Evolutionary conservation across 2,113 vertebrate species (phyloP).

Genomic region (Nothoprocta perdicaria): DNA sequence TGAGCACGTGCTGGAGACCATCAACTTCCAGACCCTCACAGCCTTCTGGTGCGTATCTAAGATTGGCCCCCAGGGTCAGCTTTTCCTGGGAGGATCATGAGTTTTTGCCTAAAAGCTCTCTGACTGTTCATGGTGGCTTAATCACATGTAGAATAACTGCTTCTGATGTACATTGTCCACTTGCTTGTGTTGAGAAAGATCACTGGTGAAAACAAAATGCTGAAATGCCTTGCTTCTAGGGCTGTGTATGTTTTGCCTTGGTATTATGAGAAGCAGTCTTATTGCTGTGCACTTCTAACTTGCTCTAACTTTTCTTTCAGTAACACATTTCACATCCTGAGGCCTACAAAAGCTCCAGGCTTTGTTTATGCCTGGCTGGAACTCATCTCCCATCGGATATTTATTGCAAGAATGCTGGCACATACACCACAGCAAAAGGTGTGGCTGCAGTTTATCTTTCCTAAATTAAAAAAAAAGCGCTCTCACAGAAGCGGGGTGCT

Average conservation of each 20-base stretch:
- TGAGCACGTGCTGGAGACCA: constrained; percentile 97
- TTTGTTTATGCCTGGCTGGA: constrained; percentile 99
- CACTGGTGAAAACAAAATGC: constrained; percentile 25
- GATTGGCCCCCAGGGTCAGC: neutral
- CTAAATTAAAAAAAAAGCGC: constrained; percentile 44
- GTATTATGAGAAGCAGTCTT: neutral
- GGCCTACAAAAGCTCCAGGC: constrained; percentile 98
- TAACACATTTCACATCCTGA: constrained; percentile 99
- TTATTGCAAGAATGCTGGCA: constrained; percentile 98
- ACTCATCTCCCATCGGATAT: constrained; percentile 98
- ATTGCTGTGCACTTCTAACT: constrained; percentile 49
- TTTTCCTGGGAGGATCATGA: neutral
- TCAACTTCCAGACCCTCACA: constrained; percentile 99
- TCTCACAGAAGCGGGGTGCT: constrained; percentile 8
- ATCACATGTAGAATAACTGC: neutral
- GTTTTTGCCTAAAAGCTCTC: neutral
- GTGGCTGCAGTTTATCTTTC: constrained; percentile 82
- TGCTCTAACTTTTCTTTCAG: constrained; percentile 81
- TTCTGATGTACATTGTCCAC: constrained; percentile 1
- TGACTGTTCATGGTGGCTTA: constrained; percentile 21
- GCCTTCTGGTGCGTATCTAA: constrained; percentile 90
- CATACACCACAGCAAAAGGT: constrained; percentile 99
- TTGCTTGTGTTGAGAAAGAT: constrained; percentile 10
- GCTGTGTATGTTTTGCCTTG: constrained; percentile 11
- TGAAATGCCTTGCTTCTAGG: constrained; percentile 54